These are phyloP conservation scores for Octodon degus DNA, from an alignment of 2,113 vertebrate genomes.

Conservation along the genomic window DNA sequence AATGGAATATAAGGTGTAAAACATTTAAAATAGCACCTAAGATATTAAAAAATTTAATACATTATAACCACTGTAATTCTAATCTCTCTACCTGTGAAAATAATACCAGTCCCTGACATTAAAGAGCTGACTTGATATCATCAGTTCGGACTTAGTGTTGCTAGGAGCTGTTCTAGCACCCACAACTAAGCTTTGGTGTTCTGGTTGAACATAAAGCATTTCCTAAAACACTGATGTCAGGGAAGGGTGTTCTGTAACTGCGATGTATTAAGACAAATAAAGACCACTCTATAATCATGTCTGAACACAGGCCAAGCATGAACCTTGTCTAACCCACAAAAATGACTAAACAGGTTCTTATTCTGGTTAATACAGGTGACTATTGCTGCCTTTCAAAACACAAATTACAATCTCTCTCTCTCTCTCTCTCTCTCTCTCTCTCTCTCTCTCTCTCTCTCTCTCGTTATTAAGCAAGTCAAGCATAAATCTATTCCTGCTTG, in stretches of 20 bases:
- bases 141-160: background rate
- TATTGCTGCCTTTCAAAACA: background rate
- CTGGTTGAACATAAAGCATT: slow-evolving; percentile 29
- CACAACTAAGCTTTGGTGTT: slow-evolving; percentile 43
- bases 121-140: background rate
- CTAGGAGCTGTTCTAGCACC: background rate
- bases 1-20: slow-evolving; percentile 43
- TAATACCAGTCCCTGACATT: slow-evolving; percentile 33
- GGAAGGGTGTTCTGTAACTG: slow-evolving; percentile 26
- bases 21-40: slow-evolving; percentile 8
- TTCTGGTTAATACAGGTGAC: slow-evolving; percentile 14
- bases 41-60: background rate
- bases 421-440: background rate
- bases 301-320: slow-evolving; percentile 28
- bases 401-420: slow-evolving; percentile 1
- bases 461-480: slow-evolving; percentile 27
- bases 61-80: slow-evolving; percentile 11
- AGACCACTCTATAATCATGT: slow-evolving; percentile 51
- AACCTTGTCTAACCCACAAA: slow-evolving; percentile 12
- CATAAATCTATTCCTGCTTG: slow-evolving; percentile 30
- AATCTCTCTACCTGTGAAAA: background rate
- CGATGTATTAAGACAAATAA: slow-evolving; percentile 48
- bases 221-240: background rate
- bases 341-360: slow-evolving; percentile 27
- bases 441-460: background rate